Conservation (phyloP, 2,113 vertebrate genomes). For the Uria aalge region DNA sequence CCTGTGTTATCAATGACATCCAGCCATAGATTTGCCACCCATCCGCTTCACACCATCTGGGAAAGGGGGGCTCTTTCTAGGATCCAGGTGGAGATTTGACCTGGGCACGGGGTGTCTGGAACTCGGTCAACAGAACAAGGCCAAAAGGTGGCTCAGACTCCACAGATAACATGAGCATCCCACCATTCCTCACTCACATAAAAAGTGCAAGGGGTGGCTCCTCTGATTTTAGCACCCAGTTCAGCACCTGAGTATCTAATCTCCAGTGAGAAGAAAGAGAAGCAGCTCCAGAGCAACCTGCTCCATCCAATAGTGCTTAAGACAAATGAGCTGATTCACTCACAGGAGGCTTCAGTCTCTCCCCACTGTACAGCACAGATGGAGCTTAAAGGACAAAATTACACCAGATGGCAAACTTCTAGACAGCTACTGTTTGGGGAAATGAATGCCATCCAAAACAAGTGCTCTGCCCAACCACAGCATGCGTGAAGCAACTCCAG, state of each 20-base stretch:
- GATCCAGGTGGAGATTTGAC: not conserved
- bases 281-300: not conserved
- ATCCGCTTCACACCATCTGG: fast-evolving
- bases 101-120: not conserved
- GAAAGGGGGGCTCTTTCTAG: not conserved
- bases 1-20: not conserved
- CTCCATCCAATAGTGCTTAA: not conserved
- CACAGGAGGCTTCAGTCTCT: not conserved
- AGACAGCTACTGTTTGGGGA: not conserved
- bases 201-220: not conserved
- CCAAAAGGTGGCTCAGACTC: not conserved
- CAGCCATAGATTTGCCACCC: not conserved
- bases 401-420: slow-evolving; percentile 30
- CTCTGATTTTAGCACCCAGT: not conserved
- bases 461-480: not conserved
- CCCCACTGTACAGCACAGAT: not conserved
- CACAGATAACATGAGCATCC: fast-evolving
- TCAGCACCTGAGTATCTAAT: not conserved
- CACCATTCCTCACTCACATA: not conserved
- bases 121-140: not conserved
- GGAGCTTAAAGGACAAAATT: slow-evolving; percentile 25
- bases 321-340: not conserved
- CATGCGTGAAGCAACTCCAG: not conserved
- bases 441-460: slow-evolving; percentile 31
- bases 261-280: not conserved